Base-by-base conservation (phyloP, 2,797 vertebrate species). In the Pseudochaenichthys georgianus region DNA sequence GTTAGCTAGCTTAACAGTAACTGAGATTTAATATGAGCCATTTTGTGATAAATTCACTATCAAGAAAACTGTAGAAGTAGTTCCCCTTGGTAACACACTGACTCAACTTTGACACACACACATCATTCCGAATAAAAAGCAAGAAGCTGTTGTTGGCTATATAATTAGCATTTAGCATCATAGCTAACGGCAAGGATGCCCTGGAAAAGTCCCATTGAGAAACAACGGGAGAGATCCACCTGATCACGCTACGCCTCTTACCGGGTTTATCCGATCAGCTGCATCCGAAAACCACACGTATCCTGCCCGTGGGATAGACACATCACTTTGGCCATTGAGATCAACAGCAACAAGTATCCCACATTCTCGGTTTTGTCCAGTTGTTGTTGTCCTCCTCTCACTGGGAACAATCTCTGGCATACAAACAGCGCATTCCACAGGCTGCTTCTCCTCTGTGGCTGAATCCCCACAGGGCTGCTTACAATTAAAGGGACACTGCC, bases 401-500 rank as follows among this genome's bases (percentile, higher is more conserved):
- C 81, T 86, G 90, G 91, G 93, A 94, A 91, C 92, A 89, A 91
- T 92, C 89, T 91, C 82, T 91, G 89, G 91, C 92, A 86, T 73
- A 88, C 83, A 82, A 85, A 88, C 91, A 82, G 82, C 90, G 89
- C 95, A 95, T 95, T 94, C 95, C 95, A 84, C 91, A 92, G 91
- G 77, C 92, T 84, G 84, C 57, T 55, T 73, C 82, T 80, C 71
- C 34, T 38, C 34, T 9, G 34, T 38, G 34, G 69, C 79, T 88
- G 86, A 78, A 81, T 91, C 89, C 86, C 88, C 80, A 73, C 89
- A 68, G 91, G 85, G 87, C 85, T 88, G 84, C 73, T 74, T 72
- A 87, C 60, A 73, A 81, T 95, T 95, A 95, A 95, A 95, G 95
- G 84, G 88, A 87, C 89, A 95, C 89, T 84, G 87, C 88, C 87